Evolutionary conservation across 1,140 invertebrate species (phyloP).

Genomic region (Bombus haemorrhoidalis): DNA sequence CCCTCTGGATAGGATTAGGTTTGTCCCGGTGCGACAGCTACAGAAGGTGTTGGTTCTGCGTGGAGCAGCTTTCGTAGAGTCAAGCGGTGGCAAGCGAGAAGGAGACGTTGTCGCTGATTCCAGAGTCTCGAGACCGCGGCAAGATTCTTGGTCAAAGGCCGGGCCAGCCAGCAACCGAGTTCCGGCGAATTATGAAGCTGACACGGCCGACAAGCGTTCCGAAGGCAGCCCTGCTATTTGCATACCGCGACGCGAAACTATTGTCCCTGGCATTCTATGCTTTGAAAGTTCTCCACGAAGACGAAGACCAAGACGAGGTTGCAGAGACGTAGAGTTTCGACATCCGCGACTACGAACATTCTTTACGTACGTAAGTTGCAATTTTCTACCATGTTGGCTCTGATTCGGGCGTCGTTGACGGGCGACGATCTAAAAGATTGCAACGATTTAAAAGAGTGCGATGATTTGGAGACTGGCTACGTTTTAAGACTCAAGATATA

Average conservation of each 20-base stretch:
- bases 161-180: constrained; percentile 44
- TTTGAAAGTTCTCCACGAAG: constrained; percentile 6
- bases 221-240: constrained; percentile 55
- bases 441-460: no score
- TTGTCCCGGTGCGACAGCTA: constrained; percentile 7
- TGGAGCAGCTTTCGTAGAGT: not conserved
- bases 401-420: no score
- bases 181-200: constrained; percentile 62
- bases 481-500: no score
- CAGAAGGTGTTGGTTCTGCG: constrained; percentile 36
- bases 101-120: constrained; percentile 8
- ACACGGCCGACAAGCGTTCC: constrained; percentile 54
- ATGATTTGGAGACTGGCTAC: no score
- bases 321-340: not conserved
- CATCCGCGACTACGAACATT: not conserved
- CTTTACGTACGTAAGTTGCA: no score
- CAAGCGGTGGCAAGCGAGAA: not conserved
- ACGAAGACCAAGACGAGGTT: not conserved
- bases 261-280: constrained; percentile 40
- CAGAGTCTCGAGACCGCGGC: constrained; percentile 34
- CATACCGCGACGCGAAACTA: constrained; percentile 56
- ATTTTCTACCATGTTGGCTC: no score
- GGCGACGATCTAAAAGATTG: no score
- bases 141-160: constrained; percentile 59
- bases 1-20: constrained; percentile 18